Base-by-base conservation (phyloP, 1,140 invertebrate species). In the Drosophila bocki region DNA sequence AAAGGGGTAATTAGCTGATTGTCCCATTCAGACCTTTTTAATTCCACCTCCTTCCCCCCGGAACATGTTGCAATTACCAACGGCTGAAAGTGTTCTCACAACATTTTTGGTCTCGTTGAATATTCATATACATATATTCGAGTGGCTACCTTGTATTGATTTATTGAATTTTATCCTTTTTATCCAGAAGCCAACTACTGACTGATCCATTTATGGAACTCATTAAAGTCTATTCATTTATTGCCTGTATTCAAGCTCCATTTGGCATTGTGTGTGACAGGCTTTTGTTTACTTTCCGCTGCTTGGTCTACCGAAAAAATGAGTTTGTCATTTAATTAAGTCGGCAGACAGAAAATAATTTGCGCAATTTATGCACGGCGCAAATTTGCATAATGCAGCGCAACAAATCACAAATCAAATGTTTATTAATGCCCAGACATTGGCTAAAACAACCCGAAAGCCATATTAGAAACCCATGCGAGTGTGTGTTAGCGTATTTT, bases 321-420 rank as follows among this genome's bases (percentile, higher is more conserved):
- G 62, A 45, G 57, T 70, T 83, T 80, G 67, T 56, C 84, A 83
- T 86, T 80, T 83, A 86, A 86, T 88, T 86, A 80, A 79, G 84
- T 78, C 68, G 60, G 59, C 80, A 86, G 83, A 86, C 83, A 67
- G 80, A 63, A 59, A 47, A 83, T 83, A 88, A 86, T 83, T 83
- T 67, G 58, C 42, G 44, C 59, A 88, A 86, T 88, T 86, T 86
- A 86, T 86, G 83, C 71, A 59, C 76, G 41, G 67, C 57, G 76
- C 42, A 61, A 70, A 90, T 90, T 90, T 90, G 84, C 84, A 88
- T 88, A 88, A 88, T 88, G 74, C 80, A 90, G 61, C 76, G 64
- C 64, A 83, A 86, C 69, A 88, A 90, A 88, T 88, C 85, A 84
- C 72, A 80, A 74, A 68, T 78, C 77, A 86, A 88, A 88, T 84